Evolutionary conservation across 2,797 vertebrate species (phyloP).

Genomic region (Parambassis ranga): DNA sequence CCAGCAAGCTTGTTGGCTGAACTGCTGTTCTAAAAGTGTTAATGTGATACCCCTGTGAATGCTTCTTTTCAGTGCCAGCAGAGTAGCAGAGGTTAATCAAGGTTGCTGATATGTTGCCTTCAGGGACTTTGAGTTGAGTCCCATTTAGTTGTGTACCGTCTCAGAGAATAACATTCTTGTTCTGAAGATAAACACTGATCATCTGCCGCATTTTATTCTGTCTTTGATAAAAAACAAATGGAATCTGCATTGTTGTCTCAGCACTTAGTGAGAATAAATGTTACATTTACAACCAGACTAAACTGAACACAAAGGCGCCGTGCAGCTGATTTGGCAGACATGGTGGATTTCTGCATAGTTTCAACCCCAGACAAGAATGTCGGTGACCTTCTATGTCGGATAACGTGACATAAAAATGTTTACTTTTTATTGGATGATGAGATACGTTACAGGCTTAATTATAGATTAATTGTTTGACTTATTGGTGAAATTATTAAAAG

Average conservation of each 20-base stretch:
- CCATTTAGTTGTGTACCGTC: constrained; percentile 21
- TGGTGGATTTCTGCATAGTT: constrained; percentile 16
- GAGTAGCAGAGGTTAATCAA: background rate
- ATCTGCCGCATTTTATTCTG: constrained; percentile 27
- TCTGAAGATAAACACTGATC: constrained; percentile 35
- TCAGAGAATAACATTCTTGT: constrained; percentile 20
- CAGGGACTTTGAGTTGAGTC: background rate
- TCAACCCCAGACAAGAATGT: constrained; percentile 5
- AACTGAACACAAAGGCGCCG: constrained; percentile 18
- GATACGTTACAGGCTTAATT: background rate
- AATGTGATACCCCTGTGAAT: background rate
- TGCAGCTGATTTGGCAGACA: constrained; percentile 6
- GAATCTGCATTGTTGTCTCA: constrained; percentile 33
- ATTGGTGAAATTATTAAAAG: too few relatives aligned
- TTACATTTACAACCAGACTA: constrained; percentile 43
- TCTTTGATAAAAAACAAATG: constrained; percentile 39
- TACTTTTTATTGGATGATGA: background rate
- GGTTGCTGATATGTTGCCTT: background rate
- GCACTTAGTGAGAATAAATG: constrained; percentile 43
- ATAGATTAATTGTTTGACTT: too few relatives aligned
- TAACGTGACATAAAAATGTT: too few relatives aligned
- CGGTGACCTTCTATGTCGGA: background rate
- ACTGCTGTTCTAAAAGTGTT: background rate
- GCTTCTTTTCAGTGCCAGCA: background rate
- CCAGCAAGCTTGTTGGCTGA: background rate